Evolutionary conservation across 1,140 invertebrate genomes (phyloP).

Genomic region (Drosophila lacteicornis): DNA sequence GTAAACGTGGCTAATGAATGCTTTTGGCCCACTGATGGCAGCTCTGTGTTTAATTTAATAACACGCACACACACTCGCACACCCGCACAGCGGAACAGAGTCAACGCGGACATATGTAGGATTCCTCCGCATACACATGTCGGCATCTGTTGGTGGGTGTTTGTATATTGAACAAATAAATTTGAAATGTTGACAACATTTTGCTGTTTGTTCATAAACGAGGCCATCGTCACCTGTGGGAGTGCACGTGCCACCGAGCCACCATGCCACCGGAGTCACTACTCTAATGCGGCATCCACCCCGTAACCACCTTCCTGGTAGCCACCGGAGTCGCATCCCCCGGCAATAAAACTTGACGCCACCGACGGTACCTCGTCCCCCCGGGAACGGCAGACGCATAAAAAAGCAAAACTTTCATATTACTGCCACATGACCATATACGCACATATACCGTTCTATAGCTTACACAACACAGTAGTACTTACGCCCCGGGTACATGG

Average conservation of each 20-base stretch:
- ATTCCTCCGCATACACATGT: constrained; percentile 49
- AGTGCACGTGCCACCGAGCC: constrained; percentile 55
- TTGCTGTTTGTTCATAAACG: constrained; percentile 83
- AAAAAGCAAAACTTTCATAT: constrained; percentile 74
- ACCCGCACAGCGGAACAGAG: constrained; percentile 8
- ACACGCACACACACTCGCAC: constrained; percentile 63
- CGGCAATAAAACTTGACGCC: constrained; percentile 71
- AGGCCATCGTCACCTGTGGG: constrained; percentile 83
- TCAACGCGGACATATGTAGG: constrained; percentile 59
- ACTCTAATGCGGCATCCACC: constrained; percentile 6
- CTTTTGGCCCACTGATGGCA: constrained; percentile 80
- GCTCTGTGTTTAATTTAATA: constrained; percentile 84
- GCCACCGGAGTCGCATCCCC: constrained; percentile 9
- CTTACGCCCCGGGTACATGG: constrained; percentile 14
- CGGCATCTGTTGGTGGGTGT: constrained; percentile 40
- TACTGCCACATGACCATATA: constrained; percentile 62
- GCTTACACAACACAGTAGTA: constrained; percentile 13
- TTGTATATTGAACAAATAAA: constrained; percentile 83
- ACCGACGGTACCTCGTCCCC: constrained; percentile 36
- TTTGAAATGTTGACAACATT: constrained; percentile 84
- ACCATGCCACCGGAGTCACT: constrained; percentile 1
- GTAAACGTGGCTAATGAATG: constrained; percentile 84
- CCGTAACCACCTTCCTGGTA: constrained; percentile 14
- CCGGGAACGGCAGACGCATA: constrained; percentile 55
- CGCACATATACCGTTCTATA: background rate